Evolutionary conservation across 2,888 invertebrate species (phyloP), one percentile per base, ranked within the genome.

Genomic region (Agriopis leucophaearia): DNA sequence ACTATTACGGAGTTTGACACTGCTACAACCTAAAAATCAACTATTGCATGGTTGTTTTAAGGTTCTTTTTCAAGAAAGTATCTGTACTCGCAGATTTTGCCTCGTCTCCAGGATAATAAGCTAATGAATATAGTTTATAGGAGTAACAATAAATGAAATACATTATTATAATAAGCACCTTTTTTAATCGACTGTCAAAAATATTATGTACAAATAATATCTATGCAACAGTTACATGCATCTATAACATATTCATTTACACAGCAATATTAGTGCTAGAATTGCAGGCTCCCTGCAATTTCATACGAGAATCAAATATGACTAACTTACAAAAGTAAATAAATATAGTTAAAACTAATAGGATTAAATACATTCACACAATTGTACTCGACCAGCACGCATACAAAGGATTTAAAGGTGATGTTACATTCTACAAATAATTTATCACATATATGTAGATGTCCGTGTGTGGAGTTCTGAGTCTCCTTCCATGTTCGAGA

Each of bases 311-410:
- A 80, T 78, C 76, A 83, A 84, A 84, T 82, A 80, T 82, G 86
- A 86, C 81, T 87, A 84, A 84, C 85, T 87, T 85, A 83, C 83
- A 81, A 85, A 86, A 78, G 84, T 86, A 74, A 89, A 88, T 84
- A 85, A 84, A 83, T 84, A 87, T 82, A 83, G 85, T 85, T 88
- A 87, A 81, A 88, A 86, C 87, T 90, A 90, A 86, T 90, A 91
- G 87, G 89, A 89, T 91, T 88, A 91, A 91, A 92, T 90, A 91
- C 91, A 91, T 88, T 90, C 91, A 88, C 86, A 82, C 91, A 73
- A 78, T 88, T 87, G 85, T 88, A 88, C 85, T 86, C 87, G 78
- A 75, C 77, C 86, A 70, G 79, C 74, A 78, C 82, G 83, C 81
- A 78, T 89, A 88, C 86, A 85, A 82, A 86, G 80, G 81, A 82